Base-by-base conservation (phyloP, 2,113 vertebrate species). In the Charina bottae region DNA sequence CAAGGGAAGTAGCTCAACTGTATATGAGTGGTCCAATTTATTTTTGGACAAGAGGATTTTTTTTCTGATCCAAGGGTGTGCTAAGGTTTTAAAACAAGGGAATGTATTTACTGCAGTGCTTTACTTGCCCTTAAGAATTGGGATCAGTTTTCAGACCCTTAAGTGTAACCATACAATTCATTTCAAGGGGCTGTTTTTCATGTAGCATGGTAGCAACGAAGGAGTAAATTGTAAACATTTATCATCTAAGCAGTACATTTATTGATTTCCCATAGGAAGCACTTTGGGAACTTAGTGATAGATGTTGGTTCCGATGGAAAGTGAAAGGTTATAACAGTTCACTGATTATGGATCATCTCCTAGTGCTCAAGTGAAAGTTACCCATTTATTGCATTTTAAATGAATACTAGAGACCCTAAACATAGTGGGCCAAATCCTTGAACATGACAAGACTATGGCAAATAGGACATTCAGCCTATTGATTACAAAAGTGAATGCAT, bases 151-250 rank as follows among this genome's bases (percentile, higher is more conserved):
- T 94, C 64, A 68, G 2, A 93, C 94, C 59, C 23, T 1, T 55
- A 92, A 94, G n/a, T 58, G 28, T 90, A 96, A 90, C 26, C 64
- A 93, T 78, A 93, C 55, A 95, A 96, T 94, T 94, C 93, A 96
- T 94, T 96, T 96, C 93, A 91, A 95, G 88, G 7, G 92, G 68
- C 68, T 88, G n/a, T 93, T 97, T 96, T 97, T 92, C 95, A 94
- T 96, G 95, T 87, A 93, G 94, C 62, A 90, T 56, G 85, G 83
- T 89, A 96, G 68, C 90, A 95, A 89, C 85, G 93, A 94, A 95
- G 92, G 64, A 95, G 21, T 90, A 97, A 96, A 97, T 96, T 95
- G 93, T 96, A 96, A 97, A 95, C 95, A 94, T 97, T 97, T 94
- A 96, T 97, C 96, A 96, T 94, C 91, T 95, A 93, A 97, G 53